Evolutionary conservation across 1,140 invertebrate species (phyloP), one percentile per base, ranked within the genome.

Genomic region (Drosophila tropicalis): DNA sequence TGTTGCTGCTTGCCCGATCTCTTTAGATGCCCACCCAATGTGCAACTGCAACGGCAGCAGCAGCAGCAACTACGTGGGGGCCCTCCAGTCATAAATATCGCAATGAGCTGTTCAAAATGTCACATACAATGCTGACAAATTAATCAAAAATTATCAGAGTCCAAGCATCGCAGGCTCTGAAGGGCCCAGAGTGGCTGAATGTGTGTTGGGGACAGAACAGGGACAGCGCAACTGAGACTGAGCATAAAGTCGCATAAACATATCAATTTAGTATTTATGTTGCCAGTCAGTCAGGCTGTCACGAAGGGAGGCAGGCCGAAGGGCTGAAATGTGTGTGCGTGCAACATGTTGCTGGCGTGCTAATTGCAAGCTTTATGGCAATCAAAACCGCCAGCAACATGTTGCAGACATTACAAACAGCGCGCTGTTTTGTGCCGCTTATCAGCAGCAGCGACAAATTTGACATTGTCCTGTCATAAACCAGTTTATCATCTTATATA

Each of bases 121-220:
- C 84, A 89, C 84, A 89, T 79, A 79, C 80, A 89, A 81, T 87
- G 81, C 84, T 89, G 84, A 89, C 84, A 89, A 89, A 89, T 89
- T 89, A 89, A 89, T 89, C 84, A 89, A 89, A 89, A 89, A 82
- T 89, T 89, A 89, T 89, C 84, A 84, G 77, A 55, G 74, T 61
- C 66, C 85, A 76, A 77, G 85, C 84, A 89, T 89, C 84, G 72
- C 67, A 67, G 60, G 76, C 76, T 89, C 84, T 47, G 47, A 76
- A 76, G 78, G 60, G 79, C 64, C 57, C 32, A 70, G 34, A 36
- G 34, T 36, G 34, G 12, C 9, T 9, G 10, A 12, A 9, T 9
- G 34, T 5, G 5, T 19, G 41, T 7, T 17, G 41, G 15, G 41
- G 44, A 19, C 6, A 47, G 44, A 6, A 3, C 54, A 66, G 22